Evolutionary conservation across 2,888 invertebrate species (phyloP).

Genomic region (Thecocarcelia acutangulata): DNA sequence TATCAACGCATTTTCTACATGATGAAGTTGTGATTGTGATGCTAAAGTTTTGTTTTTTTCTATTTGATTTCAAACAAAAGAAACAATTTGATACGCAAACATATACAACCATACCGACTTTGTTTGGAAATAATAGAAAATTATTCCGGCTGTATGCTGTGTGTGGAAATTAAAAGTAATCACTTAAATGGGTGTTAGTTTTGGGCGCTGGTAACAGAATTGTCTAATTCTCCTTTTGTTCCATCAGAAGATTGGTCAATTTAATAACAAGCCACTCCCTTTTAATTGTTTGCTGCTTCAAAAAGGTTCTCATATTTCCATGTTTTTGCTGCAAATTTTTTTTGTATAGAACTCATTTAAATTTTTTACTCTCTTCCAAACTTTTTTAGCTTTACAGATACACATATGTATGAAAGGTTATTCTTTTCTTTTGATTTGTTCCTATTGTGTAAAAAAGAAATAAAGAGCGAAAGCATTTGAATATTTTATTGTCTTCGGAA

Average conservation of each 20-base stretch:
- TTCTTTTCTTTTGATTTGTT: conserved; percentile 11
- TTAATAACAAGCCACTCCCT: conserved; percentile 47
- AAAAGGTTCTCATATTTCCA: conserved; percentile 38
- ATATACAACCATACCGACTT: no score
- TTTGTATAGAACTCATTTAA: conserved; percentile 62
- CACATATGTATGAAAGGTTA: conserved; percentile 3
- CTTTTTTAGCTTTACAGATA: conserved; percentile 10
- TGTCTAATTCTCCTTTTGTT: conserved; percentile 61
- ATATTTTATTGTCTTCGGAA: conserved; percentile 73
- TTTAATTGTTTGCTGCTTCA: not conserved
- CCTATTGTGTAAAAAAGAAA: conserved; percentile 37
- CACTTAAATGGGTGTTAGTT: conserved; percentile 53
- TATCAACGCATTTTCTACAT: conserved; percentile 78
- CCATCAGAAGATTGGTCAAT: conserved; percentile 57
- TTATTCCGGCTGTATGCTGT: conserved; percentile 44
- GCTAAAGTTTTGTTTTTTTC: conserved; percentile 16
- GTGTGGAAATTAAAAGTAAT: conserved; percentile 26
- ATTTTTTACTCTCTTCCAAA: conserved; percentile 58
- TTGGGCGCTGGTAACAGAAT: conserved; percentile 16
- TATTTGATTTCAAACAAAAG: conserved; percentile 1
- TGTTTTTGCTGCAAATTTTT: conserved; percentile 26
- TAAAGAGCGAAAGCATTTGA: conserved; percentile 78
- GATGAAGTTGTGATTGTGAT: conserved; percentile 46
- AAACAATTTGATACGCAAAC: not conserved
- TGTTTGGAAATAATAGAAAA: no score